These are phyloP conservation scores for Drosophila aff. DNA, from an alignment of 1,140 invertebrate genomes.

Conservation along the genomic window DNA sequence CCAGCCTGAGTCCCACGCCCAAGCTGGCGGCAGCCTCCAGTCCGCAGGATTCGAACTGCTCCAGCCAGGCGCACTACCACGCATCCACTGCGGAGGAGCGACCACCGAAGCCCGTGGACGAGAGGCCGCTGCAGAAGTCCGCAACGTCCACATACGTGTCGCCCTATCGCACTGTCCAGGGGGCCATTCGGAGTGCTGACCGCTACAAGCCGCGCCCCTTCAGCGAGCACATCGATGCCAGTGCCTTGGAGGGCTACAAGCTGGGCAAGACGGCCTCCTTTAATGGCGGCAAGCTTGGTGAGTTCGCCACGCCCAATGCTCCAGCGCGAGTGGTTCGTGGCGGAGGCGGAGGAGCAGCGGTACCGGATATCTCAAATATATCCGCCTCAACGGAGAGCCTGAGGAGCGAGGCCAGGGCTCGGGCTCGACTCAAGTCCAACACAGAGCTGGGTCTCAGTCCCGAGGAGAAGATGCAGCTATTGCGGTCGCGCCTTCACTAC, in stretches of 20 bases:
- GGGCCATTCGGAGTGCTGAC: constrained; percentile 43
- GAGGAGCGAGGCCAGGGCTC: constrained; percentile 88
- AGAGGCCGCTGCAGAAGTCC: constrained; percentile 67
- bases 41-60: constrained; percentile 71
- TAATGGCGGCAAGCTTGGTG: constrained; percentile 53
- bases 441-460: constrained; percentile 90
- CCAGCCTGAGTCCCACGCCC: constrained; percentile 76
- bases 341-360: constrained; percentile 1
- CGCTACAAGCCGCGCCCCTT: constrained; percentile 75
- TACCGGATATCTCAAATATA: constrained; percentile 43
- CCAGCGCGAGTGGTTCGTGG: constrained; percentile 50
- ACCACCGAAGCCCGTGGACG: constrained; percentile 26
- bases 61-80: constrained; percentile 79
- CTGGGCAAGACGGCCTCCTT: constrained; percentile 77
- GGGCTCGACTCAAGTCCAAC: constrained; percentile 90
- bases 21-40: constrained; percentile 71
- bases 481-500: constrained; percentile 82
- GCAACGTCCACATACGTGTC: constrained; percentile 73
- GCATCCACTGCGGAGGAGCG: constrained; percentile 56
- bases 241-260: constrained; percentile 65
- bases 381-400: constrained; percentile 87
- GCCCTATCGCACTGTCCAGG: constrained; percentile 65
- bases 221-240: constrained; percentile 70
- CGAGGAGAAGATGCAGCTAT: constrained; percentile 88
- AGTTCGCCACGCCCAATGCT: constrained; percentile 59